Conservation (phyloP, 1,140 invertebrate species). For the Conopomorpha cramerella region DNA sequence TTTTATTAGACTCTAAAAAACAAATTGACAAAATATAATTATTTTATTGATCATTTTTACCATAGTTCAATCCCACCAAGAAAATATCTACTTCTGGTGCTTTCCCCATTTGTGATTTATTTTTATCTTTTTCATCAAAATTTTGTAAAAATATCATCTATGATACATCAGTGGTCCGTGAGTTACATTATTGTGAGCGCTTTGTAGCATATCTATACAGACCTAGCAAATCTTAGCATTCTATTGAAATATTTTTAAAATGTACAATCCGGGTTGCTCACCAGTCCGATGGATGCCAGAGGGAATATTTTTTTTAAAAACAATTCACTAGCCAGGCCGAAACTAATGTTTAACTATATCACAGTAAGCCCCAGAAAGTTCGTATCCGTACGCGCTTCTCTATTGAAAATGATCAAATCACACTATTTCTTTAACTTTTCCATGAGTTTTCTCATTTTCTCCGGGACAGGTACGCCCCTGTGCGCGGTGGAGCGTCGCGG, state of each 20-base stretch:
- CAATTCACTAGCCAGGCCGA: too few relatives aligned
- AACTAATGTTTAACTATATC: too few relatives aligned
- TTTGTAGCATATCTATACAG: constrained; percentile 14
- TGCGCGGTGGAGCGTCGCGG: constrained; percentile 13
- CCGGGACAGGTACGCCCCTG: constrained; percentile 23
- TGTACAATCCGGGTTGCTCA: too few relatives aligned
- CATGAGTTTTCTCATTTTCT: constrained; percentile 30
- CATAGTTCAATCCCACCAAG: constrained; percentile 13
- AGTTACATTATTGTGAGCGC: constrained; percentile 41
- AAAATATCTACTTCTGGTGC: constrained; percentile 25
- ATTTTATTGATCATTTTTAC: constrained; percentile 28
- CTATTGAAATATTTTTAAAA: too few relatives aligned
- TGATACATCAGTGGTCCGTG: constrained; percentile 40
- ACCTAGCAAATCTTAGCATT: too few relatives aligned
- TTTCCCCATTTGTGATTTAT: constrained; percentile 29
- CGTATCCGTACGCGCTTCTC: too few relatives aligned
- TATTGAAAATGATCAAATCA: too few relatives aligned
- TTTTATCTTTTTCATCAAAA: constrained; percentile 16
- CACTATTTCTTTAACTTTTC: too few relatives aligned
- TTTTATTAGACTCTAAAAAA: constrained; percentile 32
- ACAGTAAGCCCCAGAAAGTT: too few relatives aligned
- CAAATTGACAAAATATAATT: constrained; percentile 53
- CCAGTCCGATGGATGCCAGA: too few relatives aligned
- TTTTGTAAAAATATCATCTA: constrained; percentile 48
- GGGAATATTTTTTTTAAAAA: too few relatives aligned